Percentiles rank a stretch among this genome's conserved stretches.
Conservation (phyloP, 1,140 invertebrate species). For the Calephelis nemesis region DNA sequence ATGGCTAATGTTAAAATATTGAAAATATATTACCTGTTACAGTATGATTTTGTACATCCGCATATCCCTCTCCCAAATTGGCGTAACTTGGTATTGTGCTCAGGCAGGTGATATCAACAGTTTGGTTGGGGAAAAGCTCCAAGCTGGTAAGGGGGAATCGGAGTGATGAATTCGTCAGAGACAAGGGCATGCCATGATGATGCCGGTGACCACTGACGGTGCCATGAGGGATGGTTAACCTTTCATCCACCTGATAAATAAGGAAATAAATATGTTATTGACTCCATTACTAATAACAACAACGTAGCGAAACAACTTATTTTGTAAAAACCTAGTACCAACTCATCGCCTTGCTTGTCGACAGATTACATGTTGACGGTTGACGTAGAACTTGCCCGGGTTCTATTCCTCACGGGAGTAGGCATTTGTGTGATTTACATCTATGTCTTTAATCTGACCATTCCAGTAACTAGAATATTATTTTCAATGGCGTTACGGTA, state of each 20-base stretch:
- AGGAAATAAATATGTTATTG: not conserved
- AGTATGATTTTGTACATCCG: constrained; percentile 84
- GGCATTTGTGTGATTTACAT: no score
- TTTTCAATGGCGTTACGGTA: no score
- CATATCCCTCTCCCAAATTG: constrained; percentile 81
- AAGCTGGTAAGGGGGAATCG: constrained; percentile 83
- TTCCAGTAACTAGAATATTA: no score
- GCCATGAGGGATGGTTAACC: constrained; percentile 58
- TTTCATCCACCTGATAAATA: constrained; percentile 64
- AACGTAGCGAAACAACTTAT: no score
- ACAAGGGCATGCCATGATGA: constrained; percentile 61
- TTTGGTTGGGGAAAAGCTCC: constrained; percentile 82
- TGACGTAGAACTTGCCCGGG: no score
- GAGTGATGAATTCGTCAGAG: constrained; percentile 72
- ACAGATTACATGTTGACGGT: no score
- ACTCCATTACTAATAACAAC: no score
- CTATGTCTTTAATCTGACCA: no score
- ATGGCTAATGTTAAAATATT: no score
- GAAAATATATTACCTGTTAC: constrained; percentile 80
- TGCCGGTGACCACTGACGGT: constrained; percentile 53
- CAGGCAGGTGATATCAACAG: constrained; percentile 84
- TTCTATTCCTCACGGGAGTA: no score
- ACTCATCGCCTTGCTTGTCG: no score
- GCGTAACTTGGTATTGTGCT: constrained; percentile 86
- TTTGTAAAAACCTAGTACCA: no score